Evolutionary conservation across 2,797 vertebrate genomes (phyloP).

Genomic region (Mico argentatus): DNA sequence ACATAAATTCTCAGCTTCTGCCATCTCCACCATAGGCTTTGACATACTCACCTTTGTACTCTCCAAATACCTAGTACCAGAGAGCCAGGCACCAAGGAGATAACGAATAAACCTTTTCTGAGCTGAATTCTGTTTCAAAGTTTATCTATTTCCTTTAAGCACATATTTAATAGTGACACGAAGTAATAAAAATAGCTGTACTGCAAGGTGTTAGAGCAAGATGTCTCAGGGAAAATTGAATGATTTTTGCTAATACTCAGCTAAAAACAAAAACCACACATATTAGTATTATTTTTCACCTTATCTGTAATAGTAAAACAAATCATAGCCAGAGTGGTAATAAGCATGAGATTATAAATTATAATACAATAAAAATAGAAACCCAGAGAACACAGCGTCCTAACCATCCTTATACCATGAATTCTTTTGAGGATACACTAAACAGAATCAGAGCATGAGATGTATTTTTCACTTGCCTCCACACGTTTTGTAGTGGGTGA

Average conservation of each 20-base stretch:
- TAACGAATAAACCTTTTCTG: constrained; percentile 46
- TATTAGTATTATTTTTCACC: not conserved
- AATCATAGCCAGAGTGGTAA: not conserved
- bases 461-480: not conserved
- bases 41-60: not conserved
- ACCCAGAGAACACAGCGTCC: not conserved
- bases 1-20: not conserved
- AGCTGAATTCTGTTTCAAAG: constrained; percentile 50
- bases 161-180: constrained; percentile 60
- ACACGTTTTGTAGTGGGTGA: not conserved
- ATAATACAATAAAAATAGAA: constrained; percentile 11
- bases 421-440: not conserved
- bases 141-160: constrained; percentile 66
- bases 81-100: constrained; percentile 10
- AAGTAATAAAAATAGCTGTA: constrained; percentile 43
- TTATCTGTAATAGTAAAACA: not conserved
- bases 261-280: not conserved
- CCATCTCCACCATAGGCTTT: not conserved
- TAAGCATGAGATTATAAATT: not conserved
- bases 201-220: not conserved
- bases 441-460: not conserved
- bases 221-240: not conserved
- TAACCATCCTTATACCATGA: not conserved
- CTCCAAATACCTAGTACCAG: not conserved
- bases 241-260: not conserved